Evolutionary conservation across 2,888 invertebrate genomes (phyloP).

Genomic region (Nomada goodeniana): DNA sequence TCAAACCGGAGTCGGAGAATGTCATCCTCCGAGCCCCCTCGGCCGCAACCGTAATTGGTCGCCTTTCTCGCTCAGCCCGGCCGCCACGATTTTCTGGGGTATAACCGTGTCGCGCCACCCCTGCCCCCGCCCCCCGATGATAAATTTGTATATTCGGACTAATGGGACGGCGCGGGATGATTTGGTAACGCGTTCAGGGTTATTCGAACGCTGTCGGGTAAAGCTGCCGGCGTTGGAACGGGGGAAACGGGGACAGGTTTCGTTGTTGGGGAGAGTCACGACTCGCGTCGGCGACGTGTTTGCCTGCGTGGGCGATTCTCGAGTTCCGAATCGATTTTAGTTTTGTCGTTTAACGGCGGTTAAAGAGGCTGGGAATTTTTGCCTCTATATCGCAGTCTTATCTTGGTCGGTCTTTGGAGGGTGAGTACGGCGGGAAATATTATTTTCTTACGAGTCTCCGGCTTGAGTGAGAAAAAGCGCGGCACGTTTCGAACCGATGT

Average conservation of each 20-base stretch:
- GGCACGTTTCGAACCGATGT: no score
- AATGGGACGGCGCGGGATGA: slow-evolving; percentile 21
- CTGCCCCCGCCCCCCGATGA: slow-evolving; percentile 17
- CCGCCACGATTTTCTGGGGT: slow-evolving; percentile 46
- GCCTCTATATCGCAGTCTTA: no score
- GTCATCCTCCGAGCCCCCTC: slow-evolving; percentile 66
- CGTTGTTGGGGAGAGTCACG: background rate
- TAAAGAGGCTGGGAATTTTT: no score
- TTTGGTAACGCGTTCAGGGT: slow-evolving; percentile 1
- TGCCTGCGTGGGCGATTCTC: background rate
- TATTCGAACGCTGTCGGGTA: background rate
- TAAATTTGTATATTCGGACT: slow-evolving; percentile 56
- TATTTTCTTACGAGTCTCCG: no score
- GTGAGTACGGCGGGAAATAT: no score
- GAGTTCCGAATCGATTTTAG: background rate
- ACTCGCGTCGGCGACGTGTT: background rate
- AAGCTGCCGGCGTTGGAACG: background rate
- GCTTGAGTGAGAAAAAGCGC: no score
- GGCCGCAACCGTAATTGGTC: slow-evolving; percentile 66
- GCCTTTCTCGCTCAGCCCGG: slow-evolving; percentile 62
- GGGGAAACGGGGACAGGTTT: no score
- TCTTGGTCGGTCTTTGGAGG: no score
- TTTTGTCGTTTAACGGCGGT: no score
- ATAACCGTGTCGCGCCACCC: background rate
- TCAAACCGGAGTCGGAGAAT: slow-evolving; percentile 65